Evolutionary conservation across 2,113 vertebrate species (phyloP), one percentile per base, ranked within the genome.

Genomic region (Saimiri boliviensis): DNA sequence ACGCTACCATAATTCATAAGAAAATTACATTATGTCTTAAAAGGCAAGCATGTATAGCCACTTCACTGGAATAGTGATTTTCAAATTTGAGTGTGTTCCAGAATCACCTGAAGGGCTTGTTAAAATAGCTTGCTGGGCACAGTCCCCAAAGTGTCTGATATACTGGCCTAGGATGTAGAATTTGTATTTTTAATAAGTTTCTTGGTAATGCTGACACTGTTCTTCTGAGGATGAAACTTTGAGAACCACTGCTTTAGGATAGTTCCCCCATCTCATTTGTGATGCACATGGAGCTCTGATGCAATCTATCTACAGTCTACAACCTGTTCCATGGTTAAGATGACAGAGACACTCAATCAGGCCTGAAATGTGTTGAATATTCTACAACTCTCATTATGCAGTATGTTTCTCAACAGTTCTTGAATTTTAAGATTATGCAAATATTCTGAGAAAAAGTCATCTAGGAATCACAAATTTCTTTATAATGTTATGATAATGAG

Each of bases 391-490:
- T 74, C 49, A 52, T 91, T 54, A 74, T 35, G 35, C 7, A 63
- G n/a, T 25, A 19, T 88, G 71, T 81, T 68, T 80, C n/a, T 96
- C 68, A 95, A 89, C 40, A n/a, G 32, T 86, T 87, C 21, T 71
- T 94, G 27, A 82, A 70, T 82, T 79, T 94, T 89, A 90, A 74
- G 66, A 86, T 52, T 42, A 93, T 93, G 79, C 56, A 83, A 89
- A 91, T 93, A 35, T 66, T 76, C 27, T 82, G 23, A 95, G 68
- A 86, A 73, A 92, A 91, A 89, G 40, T 25, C 42, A 74, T 81
- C 32, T 45, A 86, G 52, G 58, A 93, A 94, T 91, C 58, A 89
- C 37, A 30, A 87, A 63, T 93, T 91, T 91, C 91, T 91, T 94
- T 88, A 42, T 71, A 88, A 79, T 88, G n/a, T 82, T 94, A 20